A percentile compares a stretch with the other conserved stretches of the same genome.
Conservation (phyloP, 2,797 vertebrate genomes). For the Euthynnus affinis region DNA sequence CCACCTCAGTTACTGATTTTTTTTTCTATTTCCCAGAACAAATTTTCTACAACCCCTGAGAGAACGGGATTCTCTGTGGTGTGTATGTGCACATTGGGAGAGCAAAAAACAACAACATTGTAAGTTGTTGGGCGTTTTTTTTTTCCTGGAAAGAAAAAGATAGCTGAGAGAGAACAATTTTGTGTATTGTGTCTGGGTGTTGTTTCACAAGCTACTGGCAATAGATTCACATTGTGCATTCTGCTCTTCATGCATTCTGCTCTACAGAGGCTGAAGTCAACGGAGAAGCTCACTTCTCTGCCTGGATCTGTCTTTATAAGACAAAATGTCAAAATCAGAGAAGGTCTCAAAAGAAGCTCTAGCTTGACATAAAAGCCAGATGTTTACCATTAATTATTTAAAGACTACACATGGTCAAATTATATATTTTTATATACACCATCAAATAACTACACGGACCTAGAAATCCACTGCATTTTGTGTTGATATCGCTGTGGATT, state of each 20-base stretch:
- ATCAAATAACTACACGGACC: neutral
- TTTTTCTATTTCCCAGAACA: slow-evolving; percentile 42
- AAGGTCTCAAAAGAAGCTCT: neutral
- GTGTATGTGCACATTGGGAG: slow-evolving; percentile 25
- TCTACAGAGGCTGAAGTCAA: slow-evolving; percentile 12
- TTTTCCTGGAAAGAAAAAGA: neutral
- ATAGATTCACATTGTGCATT: neutral
- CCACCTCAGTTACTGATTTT: slow-evolving; percentile 38
- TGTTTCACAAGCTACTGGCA: slow-evolving; percentile 37
- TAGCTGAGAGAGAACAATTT: slow-evolving; percentile 22
- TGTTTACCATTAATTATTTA: slow-evolving; percentile 3
- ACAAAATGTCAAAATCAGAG: slow-evolving; percentile 13
- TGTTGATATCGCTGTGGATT: neutral
- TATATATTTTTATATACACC: too few relatives aligned
- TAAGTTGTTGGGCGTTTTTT: neutral
- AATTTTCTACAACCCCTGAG: slow-evolving; percentile 43
- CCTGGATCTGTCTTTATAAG: slow-evolving; percentile 18
- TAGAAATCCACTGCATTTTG: neutral
- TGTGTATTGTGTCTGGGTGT: slow-evolving; percentile 29
- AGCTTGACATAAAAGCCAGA: neutral
- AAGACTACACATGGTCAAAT: neutral
- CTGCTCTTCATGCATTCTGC: slow-evolving; percentile 8
- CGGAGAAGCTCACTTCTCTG: neutral
- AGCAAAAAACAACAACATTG: slow-evolving; percentile 27
- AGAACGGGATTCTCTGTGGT: slow-evolving; percentile 15